These are phyloP conservation scores for Chrysemys picta DNA, from an alignment of 2,113 vertebrate genomes.

Conservation along the genomic window DNA sequence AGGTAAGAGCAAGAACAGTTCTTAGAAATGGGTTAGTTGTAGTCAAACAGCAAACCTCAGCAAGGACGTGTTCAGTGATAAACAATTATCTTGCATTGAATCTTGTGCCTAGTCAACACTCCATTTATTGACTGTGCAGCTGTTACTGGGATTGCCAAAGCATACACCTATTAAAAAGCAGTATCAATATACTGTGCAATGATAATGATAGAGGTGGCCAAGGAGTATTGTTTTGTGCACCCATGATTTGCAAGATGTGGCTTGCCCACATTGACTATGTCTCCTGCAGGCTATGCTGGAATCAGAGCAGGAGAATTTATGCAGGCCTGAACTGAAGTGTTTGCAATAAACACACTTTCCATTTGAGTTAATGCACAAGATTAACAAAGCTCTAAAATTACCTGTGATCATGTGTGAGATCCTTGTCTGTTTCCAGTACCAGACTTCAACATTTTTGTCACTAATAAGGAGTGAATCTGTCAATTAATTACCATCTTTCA, in stretches of 20 bases:
- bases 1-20: background rate
- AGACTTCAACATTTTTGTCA: constrained; percentile 40
- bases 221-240: background rate
- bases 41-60: background rate
- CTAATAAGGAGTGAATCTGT: constrained; percentile 28
- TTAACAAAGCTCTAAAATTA: constrained; percentile 44
- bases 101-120: background rate
- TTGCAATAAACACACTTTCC: constrained; percentile 22
- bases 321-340: background rate
- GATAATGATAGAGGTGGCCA: background rate
- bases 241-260: background rate
- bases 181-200: background rate
- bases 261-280: background rate
- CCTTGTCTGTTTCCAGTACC: constrained; percentile 11
- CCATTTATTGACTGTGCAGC: background rate
- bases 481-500: constrained; percentile 65
- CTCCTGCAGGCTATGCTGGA: constrained; percentile 32
- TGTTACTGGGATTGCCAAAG: background rate
- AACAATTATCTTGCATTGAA: background rate
- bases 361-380: background rate
- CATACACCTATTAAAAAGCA: background rate
- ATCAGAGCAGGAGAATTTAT: constrained; percentile 8
- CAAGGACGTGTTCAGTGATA: background rate
- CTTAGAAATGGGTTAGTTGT: constrained; percentile 9
- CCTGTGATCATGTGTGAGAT: constrained; percentile 7